Evolutionary conservation across 2,113 vertebrate genomes (phyloP), one percentile per base, ranked within the genome.

Genomic region (Nesogale talazaci): DNA sequence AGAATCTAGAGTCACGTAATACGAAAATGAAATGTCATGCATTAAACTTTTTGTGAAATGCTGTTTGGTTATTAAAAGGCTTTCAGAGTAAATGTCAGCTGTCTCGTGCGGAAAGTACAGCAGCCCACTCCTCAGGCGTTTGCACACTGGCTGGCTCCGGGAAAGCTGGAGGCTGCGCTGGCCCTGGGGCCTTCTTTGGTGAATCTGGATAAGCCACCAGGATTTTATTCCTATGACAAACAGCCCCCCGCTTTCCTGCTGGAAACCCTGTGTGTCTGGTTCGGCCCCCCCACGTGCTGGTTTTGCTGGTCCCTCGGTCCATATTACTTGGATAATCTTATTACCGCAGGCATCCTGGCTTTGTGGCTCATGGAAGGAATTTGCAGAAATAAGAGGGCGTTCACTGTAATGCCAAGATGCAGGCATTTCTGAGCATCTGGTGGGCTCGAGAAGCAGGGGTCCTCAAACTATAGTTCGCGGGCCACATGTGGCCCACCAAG

Each of bases 51-150:
- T 31, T 88, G 61, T 93, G 81, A 40, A 52, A 57, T 88, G 34
- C 83, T 94, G 1, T 81, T 94, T 90, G 23, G 31, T 63, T 94
- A 95, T 96, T 79, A 84, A 97, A 79, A 95, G 86, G 56, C 91
- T 82, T 87, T 67, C 42, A 59, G 82, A 95, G 80, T 23, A 91
- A 91, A 77, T 96, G 65, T 82, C 67, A 74, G 14, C n/a, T 81
- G 88, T 11, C 83, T 34, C 0, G 23, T 84, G 89, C 17, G 65
- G 90, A 83, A 40, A 22, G 6, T 74, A 65, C 2, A 4, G 12
- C 87, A 31, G 83, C 63, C 42, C 76, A 9, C 1, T 86, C 15
- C 2, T 31, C 76, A 74, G 87, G 75, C 34, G 7, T 83, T 61
- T 61, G 88, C 69, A 88, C 86, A 85, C 42, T 80, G 80, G 67